Percentiles rank a stretch among this genome's conserved stretches.
These are phyloP conservation scores for Pelecanus crispus DNA, from an alignment of 2,113 vertebrate genomes.

Conservation along the genomic window DNA sequence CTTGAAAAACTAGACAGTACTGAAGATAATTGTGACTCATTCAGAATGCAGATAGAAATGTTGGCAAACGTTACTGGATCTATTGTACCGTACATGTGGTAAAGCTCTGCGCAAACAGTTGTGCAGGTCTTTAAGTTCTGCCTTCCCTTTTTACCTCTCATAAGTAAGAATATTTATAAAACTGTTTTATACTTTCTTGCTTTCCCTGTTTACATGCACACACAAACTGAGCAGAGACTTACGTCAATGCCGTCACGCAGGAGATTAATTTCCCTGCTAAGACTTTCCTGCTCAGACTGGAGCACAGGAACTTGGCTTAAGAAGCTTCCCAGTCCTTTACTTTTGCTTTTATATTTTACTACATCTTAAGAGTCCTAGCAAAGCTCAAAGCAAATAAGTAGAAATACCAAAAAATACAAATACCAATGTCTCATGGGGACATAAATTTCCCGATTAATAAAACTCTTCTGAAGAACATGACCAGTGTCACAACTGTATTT, in stretches of 20 bases:
- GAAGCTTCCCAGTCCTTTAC: background rate
- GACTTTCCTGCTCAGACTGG: background rate
- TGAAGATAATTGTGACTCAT: slow-evolving; percentile 53
- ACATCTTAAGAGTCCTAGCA: background rate
- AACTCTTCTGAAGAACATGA: background rate
- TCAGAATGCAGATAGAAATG: slow-evolving; percentile 2
- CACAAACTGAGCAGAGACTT: background rate
- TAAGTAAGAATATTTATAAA: slow-evolving; percentile 5
- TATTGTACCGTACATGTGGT: background rate
- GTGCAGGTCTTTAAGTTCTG: background rate
- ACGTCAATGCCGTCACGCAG: background rate
- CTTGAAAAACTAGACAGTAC: slow-evolving; percentile 33
- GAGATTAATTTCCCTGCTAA: slow-evolving; percentile 36
- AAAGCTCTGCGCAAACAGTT: background rate
- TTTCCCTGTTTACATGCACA: slow-evolving; percentile 25
- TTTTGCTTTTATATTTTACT: background rate
- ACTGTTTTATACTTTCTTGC: background rate
- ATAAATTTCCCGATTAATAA: background rate
- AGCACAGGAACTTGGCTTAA: slow-evolving; percentile 7
- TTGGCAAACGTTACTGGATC: background rate
- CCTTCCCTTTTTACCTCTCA: background rate
- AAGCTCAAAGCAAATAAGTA: background rate
- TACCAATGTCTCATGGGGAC: background rate
- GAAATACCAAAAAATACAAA: background rate
- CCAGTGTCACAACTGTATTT: background rate